Base-by-base conservation (phyloP, 1,140 invertebrate genomes). In the Hylaeus anthracinus region DNA sequence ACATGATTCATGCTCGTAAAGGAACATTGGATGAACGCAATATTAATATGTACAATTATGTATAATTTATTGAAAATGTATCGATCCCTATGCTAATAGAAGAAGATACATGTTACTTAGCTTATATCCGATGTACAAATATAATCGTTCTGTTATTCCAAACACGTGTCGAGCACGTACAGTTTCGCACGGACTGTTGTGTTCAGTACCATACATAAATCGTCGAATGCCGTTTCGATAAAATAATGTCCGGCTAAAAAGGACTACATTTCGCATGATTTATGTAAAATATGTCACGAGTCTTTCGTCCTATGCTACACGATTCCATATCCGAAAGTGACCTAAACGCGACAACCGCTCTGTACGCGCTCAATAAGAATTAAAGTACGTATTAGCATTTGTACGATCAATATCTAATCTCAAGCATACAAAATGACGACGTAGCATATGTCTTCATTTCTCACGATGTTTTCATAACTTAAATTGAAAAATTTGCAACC, bases 21-120 rank as follows among this genome's bases (percentile, higher is more conserved):
- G 69, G 63, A 79, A 82, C 61, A 79, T 66, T 51, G 55, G 39
- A 79, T 74, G 64, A 79, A 69, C 56, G 73, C 71, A 82, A 51
- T 63, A 72, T 82, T 80, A 65, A 69, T 86, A 79, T 84, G 67
- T 84, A 84, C 76, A 84, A 81, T 80, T 72, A 58, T 84, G 79
- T 79, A 77, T 81, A 87, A 86, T 86, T 86, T 85, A 88, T 58
- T 79, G 53, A 58, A 76, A 66, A 75, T 76, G 79, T 72, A 51
- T 15, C 66, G 55, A 55, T 3, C 9, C 14, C 6, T 56, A 63
- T 67, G 55, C 67, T 76, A 63, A 39, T 55, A 26, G 64, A 61
- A 69, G 10, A 75, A 67, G 65, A 75, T 63, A 71, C 26, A 73
- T 55, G 51, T 55, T 73, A 74, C 64, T 37, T 55, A 69, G 41